phyloP scores from a whole-genome alignment of 1,140 invertebrate species.

The Polypedilum pembai region DNA sequence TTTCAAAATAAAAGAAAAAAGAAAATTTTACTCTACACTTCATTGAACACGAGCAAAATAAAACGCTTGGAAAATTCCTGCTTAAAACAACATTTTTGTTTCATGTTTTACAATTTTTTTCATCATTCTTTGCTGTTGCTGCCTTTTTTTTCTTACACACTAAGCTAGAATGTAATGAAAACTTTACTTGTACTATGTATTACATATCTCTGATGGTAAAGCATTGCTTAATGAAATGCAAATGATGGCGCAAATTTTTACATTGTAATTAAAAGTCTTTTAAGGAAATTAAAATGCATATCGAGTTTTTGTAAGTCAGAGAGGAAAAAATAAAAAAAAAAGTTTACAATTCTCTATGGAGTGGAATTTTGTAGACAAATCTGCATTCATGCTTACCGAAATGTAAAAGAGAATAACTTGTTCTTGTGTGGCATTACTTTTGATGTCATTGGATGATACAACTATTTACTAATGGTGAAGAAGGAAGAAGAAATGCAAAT shows the following conservation, averaged over 20 bases:
- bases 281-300: conserved; percentile 28
- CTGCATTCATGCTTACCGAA: conserved; percentile 16
- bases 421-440: not conserved
- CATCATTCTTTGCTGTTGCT: not conserved
- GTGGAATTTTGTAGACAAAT: not conserved
- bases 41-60: conserved; percentile 27
- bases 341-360: too few relatives aligned
- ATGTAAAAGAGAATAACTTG: not conserved
- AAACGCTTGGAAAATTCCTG: conserved; percentile 4
- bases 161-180: not conserved
- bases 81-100: not conserved
- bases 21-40: not conserved
- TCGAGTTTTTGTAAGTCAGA: not conserved
- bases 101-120: not conserved
- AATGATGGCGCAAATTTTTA: conserved; percentile 21
- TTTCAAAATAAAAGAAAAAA: too few relatives aligned
- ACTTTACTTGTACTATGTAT: not conserved
- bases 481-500: too few relatives aligned
- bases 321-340: too few relatives aligned
- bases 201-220: not conserved
- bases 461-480: too few relatives aligned
- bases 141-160: not conserved
- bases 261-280: conserved; percentile 24
- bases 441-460: too few relatives aligned
- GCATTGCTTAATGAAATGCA: conserved; percentile 23